Conservation (phyloP, 2,888 invertebrate genomes). For the Callyntrura sp. region DNA sequence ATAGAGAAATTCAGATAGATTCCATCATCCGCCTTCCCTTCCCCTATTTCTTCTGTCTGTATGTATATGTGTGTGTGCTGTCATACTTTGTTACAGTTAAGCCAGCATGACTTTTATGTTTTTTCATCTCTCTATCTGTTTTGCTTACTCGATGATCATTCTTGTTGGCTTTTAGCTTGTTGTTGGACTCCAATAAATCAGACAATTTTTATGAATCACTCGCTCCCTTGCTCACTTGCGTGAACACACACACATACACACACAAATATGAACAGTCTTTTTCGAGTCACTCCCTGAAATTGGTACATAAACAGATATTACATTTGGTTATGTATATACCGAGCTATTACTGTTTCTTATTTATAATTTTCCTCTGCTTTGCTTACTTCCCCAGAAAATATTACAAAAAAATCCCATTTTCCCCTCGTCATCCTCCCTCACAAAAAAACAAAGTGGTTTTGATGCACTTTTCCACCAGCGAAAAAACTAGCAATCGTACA, state of each 20-base stretch:
- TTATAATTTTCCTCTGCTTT: background rate
- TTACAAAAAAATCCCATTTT: conserved; percentile 13
- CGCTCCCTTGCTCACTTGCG: background rate
- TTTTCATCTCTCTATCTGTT: conserved; percentile 37
- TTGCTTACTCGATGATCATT: conserved; percentile 44
- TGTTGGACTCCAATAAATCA: conserved; percentile 73
- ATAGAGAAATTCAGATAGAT: conserved; percentile 2
- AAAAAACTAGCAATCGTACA: background rate
- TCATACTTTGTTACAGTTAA: conserved; percentile 76
- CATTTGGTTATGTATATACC: background rate
- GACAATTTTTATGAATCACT: conserved; percentile 75
- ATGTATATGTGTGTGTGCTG: conserved; percentile 32
- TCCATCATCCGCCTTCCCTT: conserved; percentile 35
- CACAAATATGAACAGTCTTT: too few relatives aligned
- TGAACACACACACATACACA: background rate
- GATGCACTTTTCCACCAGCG: background rate
- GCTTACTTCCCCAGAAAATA: conserved; percentile 30
- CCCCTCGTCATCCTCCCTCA: background rate
- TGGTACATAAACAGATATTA: background rate
- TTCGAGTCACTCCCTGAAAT: background rate
- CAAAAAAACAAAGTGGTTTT: conserved; percentile 29
- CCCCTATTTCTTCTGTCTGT: background rate
- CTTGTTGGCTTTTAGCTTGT: conserved; percentile 40
- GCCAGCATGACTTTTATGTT: conserved; percentile 75
- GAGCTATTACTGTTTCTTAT: too few relatives aligned